These are phyloP conservation scores for Trichogramma pretiosum DNA, from an alignment of 1,140 invertebrate species.

Conservation along the genomic window DNA sequence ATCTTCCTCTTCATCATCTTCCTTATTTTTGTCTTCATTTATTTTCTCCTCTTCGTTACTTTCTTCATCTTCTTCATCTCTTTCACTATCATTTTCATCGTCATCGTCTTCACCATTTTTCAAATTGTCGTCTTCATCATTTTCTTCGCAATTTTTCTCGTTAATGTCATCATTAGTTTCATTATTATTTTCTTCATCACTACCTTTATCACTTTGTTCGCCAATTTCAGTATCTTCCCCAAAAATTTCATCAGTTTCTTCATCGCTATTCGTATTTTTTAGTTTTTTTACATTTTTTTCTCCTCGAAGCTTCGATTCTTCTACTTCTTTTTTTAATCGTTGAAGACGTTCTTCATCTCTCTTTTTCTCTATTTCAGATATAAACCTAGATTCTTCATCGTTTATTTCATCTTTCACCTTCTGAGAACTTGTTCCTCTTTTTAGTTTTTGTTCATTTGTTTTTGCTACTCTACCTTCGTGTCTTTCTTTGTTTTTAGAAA, in stretches of 20 bases:
- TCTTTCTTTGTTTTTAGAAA: too few relatives aligned
- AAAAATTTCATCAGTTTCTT: constrained; percentile 8
- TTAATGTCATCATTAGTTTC: constrained; percentile 15
- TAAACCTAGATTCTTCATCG: too few relatives aligned
- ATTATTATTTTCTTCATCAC: constrained; percentile 12
- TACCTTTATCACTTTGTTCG: constrained; percentile 5
- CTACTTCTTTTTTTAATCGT: too few relatives aligned
- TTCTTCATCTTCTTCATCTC: constrained; percentile 16
- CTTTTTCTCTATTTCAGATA: too few relatives aligned
- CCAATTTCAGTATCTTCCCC: constrained; percentile 16
- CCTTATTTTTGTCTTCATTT: constrained; percentile 17
- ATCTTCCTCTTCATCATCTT: constrained; percentile 14
- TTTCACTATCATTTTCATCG: constrained; percentile 7
- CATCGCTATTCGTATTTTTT: constrained; percentile 2
- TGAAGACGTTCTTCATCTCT: too few relatives aligned
- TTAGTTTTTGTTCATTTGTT: too few relatives aligned
- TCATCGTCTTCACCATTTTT: constrained; percentile 15
- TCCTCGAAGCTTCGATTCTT: too few relatives aligned
- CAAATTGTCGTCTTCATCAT: constrained; percentile 13
- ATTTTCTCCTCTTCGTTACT: constrained; percentile 14
- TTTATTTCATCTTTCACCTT: too few relatives aligned
- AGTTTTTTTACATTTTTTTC: too few relatives aligned
- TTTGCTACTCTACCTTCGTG: too few relatives aligned
- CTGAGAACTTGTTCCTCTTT: too few relatives aligned
- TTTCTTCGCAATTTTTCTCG: constrained; percentile 7